Percentiles rank a stretch among this genome's conserved stretches.
phyloP scores from a whole-genome alignment of 23 tunicate genomes.

The Ascidia mentula region DNA sequence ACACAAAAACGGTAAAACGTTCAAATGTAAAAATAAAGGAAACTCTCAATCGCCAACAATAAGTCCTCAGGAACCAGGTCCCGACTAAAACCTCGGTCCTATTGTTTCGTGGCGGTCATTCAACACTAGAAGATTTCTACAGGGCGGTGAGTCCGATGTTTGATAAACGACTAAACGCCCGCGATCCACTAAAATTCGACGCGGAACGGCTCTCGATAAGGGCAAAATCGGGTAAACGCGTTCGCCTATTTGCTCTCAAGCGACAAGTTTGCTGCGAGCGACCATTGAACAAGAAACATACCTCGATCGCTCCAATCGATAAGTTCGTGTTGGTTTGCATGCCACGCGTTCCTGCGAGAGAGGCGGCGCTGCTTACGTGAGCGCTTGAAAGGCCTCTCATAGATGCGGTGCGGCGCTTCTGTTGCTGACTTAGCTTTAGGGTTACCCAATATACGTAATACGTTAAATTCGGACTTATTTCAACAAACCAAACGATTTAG shows the following conservation, averaged over 20 bases:
- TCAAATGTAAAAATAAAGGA: too few species aligned
- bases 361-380: not conserved
- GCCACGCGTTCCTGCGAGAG: constrained; percentile 6
- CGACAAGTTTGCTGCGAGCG: not conserved
- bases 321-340: constrained; percentile 6
- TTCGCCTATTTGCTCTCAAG: not conserved
- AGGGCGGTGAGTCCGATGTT: too few species aligned
- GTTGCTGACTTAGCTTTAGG: too few species aligned
- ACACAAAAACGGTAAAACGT: too few species aligned
- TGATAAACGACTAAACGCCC: not conserved
- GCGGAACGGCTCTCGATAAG: not conserved
- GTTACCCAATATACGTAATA: too few species aligned
- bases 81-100: too few species aligned
- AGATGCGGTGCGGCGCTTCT: not conserved
- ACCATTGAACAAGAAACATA: not conserved
- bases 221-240: constrained; percentile 5
- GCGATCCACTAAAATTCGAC: not conserved
- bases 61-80: too few species aligned
- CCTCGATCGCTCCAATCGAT: constrained; percentile 5
- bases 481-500: too few species aligned
- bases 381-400: not conserved
- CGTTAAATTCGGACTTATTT: too few species aligned
- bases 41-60: too few species aligned
- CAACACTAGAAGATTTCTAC: too few species aligned
- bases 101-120: too few species aligned